A percentile compares a stretch with the other conserved stretches of the same genome.
These are phyloP conservation scores for Scaptomyza caliginosa DNA, from an alignment of 2,888 invertebrate species.

Conservation along the genomic window DNA sequence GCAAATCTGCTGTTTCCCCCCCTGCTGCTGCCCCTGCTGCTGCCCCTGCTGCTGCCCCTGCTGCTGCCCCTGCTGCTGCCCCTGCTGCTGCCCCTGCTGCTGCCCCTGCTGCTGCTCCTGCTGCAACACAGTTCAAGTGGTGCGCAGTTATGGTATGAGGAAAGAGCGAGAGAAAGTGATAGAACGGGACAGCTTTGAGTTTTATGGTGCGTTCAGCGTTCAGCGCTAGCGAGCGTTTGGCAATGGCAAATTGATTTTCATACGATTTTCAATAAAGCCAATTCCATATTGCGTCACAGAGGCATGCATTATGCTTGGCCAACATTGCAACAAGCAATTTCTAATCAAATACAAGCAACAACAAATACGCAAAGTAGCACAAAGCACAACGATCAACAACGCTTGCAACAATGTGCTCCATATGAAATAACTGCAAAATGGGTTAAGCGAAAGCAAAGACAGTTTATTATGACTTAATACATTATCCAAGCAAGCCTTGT, in stretches of 20 bases:
- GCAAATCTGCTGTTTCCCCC: conserved; percentile 59
- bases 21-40: too few species aligned
- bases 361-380: background rate
- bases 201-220: conserved; percentile 48
- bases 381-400: background rate
- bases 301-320: conserved; percentile 48
- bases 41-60: too few species aligned
- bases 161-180: background rate
- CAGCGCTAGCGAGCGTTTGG: too few species aligned
- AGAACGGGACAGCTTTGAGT: conserved; percentile 25
- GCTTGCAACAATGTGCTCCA: background rate
- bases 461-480: too few species aligned
- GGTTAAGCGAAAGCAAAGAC: background rate
- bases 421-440: conserved; percentile 8
- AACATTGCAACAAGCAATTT: conserved; percentile 20
- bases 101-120: too few species aligned
- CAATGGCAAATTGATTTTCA: conserved; percentile 73
- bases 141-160: too few species aligned
- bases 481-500: too few species aligned
- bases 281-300: conserved; percentile 56
- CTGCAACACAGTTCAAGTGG: conserved; percentile 58
- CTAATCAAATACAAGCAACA: conserved; percentile 13
- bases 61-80: too few species aligned
- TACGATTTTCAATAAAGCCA: conserved; percentile 75
- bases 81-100: too few species aligned